Conservation (phyloP, 2,797 vertebrate genomes). For the Leontocebus nigricollis region DNA sequence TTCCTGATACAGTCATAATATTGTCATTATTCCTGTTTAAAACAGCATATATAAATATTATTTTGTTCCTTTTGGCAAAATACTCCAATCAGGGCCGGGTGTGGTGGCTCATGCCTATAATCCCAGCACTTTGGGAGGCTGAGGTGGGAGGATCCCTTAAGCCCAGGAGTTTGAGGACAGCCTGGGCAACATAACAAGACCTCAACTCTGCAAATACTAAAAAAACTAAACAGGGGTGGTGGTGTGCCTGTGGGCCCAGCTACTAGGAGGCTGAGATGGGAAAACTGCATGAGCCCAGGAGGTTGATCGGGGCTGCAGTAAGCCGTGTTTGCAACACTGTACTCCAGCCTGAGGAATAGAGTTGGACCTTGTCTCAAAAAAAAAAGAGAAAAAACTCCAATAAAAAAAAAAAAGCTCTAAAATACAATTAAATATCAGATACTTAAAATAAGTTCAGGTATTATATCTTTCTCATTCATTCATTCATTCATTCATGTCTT, state of each 20-base stretch:
- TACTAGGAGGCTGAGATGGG: neutral
- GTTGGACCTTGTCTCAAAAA: neutral
- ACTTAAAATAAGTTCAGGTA: neutral
- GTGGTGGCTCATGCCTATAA: neutral
- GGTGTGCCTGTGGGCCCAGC: neutral
- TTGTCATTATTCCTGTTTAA: neutral
- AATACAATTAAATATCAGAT: neutral
- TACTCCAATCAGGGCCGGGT: neutral
- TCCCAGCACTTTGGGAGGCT: neutral
- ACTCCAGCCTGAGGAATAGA: neutral
- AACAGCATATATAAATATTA: neutral
- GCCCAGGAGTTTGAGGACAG: neutral
- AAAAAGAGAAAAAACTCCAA: neutral
- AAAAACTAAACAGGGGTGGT: neutral
- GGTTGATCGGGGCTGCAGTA: neutral
- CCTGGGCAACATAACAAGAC: neutral
- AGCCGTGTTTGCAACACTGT: neutral
- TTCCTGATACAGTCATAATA: neutral
- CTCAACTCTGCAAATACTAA: neutral
- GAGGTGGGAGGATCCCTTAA: neutral
- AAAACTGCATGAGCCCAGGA: neutral
- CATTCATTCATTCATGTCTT: neutral
- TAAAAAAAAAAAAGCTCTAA: neutral
- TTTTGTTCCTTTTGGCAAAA: neutral
- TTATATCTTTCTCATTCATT: neutral